Conservation (phyloP, 53 echinoderm and acorn worm genomes). For the Antedon mediterranea region DNA sequence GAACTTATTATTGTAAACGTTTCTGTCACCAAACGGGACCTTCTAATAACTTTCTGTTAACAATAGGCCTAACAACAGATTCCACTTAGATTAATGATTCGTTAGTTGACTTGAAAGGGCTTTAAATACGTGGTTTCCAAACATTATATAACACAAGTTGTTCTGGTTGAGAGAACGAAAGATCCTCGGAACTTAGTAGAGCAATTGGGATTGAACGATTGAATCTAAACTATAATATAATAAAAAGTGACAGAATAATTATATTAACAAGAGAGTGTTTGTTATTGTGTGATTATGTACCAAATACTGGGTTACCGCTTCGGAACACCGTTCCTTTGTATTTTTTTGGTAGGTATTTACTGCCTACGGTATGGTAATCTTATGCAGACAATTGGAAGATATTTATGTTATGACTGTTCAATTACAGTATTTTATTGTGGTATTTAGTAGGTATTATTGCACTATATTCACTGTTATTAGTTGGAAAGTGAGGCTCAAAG, state of each 20-base stretch:
- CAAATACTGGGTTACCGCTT: not conserved
- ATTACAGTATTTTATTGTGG: not conserved
- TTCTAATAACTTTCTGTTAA: not conserved
- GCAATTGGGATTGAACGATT: not conserved
- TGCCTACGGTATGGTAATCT: not conserved
- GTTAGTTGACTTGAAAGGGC: not conserved
- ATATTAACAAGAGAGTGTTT: not conserved
- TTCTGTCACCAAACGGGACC: not conserved
- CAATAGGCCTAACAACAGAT: not conserved
- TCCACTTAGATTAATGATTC: not conserved
- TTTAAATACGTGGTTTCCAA: not conserved
- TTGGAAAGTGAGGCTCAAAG: too few relatives aligned
- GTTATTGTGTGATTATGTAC: not conserved
- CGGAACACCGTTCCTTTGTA: not conserved
- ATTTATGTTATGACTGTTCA: not conserved
- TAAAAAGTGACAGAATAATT: not conserved
- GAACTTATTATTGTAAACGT: too few relatives aligned
- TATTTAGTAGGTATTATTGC: not conserved
- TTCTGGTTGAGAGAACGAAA: not conserved
- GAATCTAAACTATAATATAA: not conserved
- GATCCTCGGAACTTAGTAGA: not conserved
- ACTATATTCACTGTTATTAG: not conserved
- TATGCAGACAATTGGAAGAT: not conserved
- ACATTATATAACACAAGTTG: not conserved
- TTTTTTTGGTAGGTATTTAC: not conserved